These are phyloP conservation scores for Argya squamiceps DNA, from an alignment of 2,797 vertebrate genomes.

Conservation along the genomic window DNA sequence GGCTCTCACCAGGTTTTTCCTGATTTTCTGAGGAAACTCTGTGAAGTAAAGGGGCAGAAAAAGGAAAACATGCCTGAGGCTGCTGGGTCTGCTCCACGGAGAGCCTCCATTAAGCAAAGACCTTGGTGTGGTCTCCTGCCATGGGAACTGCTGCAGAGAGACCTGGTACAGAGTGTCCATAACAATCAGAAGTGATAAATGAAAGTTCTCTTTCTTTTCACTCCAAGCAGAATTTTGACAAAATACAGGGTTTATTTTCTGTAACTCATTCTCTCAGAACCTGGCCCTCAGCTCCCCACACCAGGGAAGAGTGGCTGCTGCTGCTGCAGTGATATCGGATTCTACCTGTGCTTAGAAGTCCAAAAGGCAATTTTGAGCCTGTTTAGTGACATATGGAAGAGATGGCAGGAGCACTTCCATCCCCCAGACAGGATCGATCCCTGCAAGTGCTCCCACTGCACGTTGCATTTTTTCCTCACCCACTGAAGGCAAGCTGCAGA, in stretches of 20 bases:
- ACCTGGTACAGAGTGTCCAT: not conserved
- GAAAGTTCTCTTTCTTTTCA: not conserved
- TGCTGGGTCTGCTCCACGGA: not conserved
- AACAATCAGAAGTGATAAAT: slow-evolving; percentile 11
- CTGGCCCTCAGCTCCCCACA: not conserved
- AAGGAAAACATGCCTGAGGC: not conserved
- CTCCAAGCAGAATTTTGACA: not conserved
- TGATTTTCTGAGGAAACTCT: not conserved
- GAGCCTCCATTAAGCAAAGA: not conserved
- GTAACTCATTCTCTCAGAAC: not conserved
- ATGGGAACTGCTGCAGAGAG: not conserved
- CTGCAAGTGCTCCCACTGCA: not conserved
- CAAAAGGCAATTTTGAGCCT: not conserved
- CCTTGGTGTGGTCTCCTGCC: not conserved
- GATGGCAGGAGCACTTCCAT: not conserved
- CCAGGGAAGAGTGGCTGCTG: not conserved
- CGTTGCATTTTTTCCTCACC: not conserved
- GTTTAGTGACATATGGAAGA: not conserved
- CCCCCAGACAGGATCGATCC: not conserved
- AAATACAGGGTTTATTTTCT: not conserved
- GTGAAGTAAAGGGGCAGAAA: not conserved
- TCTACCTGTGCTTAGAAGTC: not conserved
- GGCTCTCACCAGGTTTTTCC: not conserved
- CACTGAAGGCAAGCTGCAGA: not conserved
- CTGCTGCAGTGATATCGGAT: not conserved